These are phyloP conservation scores for Seira ritae DNA, from an alignment of 2,888 invertebrate genomes.

Conservation along the genomic window DNA sequence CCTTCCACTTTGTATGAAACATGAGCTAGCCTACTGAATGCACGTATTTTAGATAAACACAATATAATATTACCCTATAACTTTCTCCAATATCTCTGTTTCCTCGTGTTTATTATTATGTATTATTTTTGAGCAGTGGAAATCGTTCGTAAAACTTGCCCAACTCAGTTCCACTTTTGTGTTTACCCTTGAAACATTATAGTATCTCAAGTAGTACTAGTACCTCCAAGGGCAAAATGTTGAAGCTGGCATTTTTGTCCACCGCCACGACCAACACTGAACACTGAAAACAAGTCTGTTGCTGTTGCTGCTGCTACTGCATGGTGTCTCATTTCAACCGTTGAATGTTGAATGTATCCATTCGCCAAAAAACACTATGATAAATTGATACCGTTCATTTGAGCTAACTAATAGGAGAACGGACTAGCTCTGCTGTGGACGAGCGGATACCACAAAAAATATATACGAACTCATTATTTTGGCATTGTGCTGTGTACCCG, in stretches of 20 bases:
- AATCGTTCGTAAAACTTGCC: neutral
- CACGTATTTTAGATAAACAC: neutral
- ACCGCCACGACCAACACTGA: neutral
- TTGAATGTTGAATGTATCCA: neutral
- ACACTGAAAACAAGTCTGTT: neutral
- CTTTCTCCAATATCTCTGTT: neutral
- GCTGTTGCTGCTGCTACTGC: neutral
- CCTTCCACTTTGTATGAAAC: neutral
- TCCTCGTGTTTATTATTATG: conserved; percentile 1
- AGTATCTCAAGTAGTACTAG: neutral
- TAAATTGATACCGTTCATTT: conserved; percentile 58
- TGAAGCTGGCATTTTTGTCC: conserved; percentile 7
- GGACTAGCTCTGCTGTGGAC: neutral
- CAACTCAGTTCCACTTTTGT: neutral
- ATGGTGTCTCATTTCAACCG: neutral
- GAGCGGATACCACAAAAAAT: neutral
- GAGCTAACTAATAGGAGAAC: conserved; percentile 34
- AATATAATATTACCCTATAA: neutral
- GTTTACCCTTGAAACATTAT: conserved; percentile 13
- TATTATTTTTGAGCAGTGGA: neutral
- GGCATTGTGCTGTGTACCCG: conserved; percentile 34
- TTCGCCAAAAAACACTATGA: conserved; percentile 25
- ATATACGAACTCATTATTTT: conserved; percentile 43
- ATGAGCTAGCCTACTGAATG: neutral
- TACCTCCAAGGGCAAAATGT: neutral